Base-by-base conservation (phyloP, 2,888 invertebrate species). In the Ectropis crepuscularia region DNA sequence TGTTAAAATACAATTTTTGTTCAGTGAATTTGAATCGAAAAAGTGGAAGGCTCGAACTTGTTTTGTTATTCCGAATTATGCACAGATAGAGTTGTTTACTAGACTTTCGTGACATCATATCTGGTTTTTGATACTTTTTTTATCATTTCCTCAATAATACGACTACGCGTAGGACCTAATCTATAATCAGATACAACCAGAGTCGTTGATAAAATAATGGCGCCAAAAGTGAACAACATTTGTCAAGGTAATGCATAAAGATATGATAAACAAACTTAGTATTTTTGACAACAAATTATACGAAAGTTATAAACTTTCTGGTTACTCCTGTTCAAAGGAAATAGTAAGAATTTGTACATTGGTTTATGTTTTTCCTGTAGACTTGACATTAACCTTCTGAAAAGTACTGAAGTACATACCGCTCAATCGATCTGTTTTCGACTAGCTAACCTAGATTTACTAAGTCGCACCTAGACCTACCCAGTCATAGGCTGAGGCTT, bases 401-500 rank as follows among this genome's bases (percentile, higher is more conserved):
- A 11, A 50, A 10, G 6, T 9, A 41, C 37, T 36, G n/a, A 37
- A 37, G n/a, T 37, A 43, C 39, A 0, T 10, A 16, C 16, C 28
- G 63, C 54, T 59, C 50, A 8, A 71, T 71, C 68, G 69, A 71
- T 69, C 67, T 69, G 63, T 69, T 69, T 69, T 72, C 66, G 63
- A 61, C 61, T 67, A 71, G 65, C 64, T 65, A 66, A 65, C 65
- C 68, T 71, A 72, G 68, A 67, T 65, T 62, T 62, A 65, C 63
- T 67, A 58, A 66, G 70, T 69, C 67, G 66, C 70, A 68, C 67
- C 65, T 67, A 60, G 57, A 58, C 62, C 49, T 57, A 54, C 55
- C 63, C 64, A 49, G 60, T 42, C 28, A 6, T 55, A 55, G 49
- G 55, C 43, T 48, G 46, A 28, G 60, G 68, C 66, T 60, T 71